A percentile compares a stretch with the other conserved stretches of the same genome.
Evolutionary conservation across 1,140 invertebrate species (phyloP).

Genomic region (Lordiphosa collinella): DNA sequence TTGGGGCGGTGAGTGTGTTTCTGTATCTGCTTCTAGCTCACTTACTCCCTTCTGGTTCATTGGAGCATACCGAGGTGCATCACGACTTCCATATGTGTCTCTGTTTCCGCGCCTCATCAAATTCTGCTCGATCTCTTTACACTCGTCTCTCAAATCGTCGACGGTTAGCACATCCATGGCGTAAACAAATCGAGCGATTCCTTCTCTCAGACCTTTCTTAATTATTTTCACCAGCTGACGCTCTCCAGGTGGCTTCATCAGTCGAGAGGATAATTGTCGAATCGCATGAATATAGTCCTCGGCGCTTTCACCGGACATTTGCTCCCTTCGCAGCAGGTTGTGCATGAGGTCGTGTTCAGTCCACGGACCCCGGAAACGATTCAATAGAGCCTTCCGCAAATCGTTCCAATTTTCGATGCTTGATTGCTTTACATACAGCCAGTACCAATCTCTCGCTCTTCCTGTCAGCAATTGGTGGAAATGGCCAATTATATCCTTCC

Average conservation of each 20-base stretch:
- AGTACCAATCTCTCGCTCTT: neutral
- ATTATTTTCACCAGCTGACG: neutral
- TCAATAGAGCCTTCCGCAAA: neutral
- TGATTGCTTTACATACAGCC: neutral
- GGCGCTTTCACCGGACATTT: neutral
- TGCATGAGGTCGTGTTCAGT: neutral
- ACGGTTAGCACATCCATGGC: neutral
- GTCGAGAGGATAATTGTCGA: neutral
- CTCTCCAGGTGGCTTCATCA: neutral
- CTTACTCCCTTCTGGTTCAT: too few species aligned
- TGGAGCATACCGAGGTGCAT: too few species aligned
- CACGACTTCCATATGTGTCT: too few species aligned
- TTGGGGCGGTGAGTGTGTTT: too few species aligned
- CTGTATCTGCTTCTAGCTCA: too few species aligned
- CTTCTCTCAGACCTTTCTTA: neutral
- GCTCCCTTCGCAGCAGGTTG: neutral
- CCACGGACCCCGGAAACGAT: neutral
- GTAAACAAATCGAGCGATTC: neutral
- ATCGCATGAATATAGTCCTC: constrained; percentile 3
- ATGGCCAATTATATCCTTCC: neutral
- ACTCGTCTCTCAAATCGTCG: neutral
- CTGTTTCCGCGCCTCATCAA: neutral
- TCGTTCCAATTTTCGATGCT: neutral
- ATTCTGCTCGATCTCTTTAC: neutral
- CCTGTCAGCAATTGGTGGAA: neutral